Evolutionary conservation across 2,113 vertebrate species (phyloP), one percentile per base, ranked within the genome.

Genomic region (Prinia subflava): DNA sequence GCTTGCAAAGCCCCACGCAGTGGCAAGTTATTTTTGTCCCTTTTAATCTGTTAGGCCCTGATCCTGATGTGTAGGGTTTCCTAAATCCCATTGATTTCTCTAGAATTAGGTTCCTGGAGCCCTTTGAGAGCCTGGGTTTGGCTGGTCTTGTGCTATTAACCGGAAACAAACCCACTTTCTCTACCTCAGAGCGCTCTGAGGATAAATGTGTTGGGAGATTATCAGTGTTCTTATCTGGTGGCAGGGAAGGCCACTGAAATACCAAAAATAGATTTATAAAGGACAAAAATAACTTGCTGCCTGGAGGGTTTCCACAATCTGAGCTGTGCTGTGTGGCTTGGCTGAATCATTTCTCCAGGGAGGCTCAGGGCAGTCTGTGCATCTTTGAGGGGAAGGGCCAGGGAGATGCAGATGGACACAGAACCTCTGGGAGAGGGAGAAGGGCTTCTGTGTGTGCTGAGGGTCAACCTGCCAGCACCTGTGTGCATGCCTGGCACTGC

Each of bases 81-180:
- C 94, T 84, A 78, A 97, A 93, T 94, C 91, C 69, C 92, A 89
- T 84, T 92, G 94, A 95, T 95, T 96, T 94, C 76, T 89, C 75
- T 53, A 57, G 90, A 95, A 90, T 93, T 93, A 88, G 88, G 75
- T 63, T 95, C 69, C 60, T 74, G 77, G 78, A 87, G 81, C 81
- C 85, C 70, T 55, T 31, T 33, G 75, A 63, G 74, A 90, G 39
- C 70, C 44, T 68, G 31, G 11, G 16, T 80, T 69, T 86, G 74
- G 28, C 77, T 77, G 85, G 70, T 79, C 60, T 80, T 83, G 52
- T 62, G 59, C 68, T 83, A 21, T 79, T 46, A 90, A 90, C 64
- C 1, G 0, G 75, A 79, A 94, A 49, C 37, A 52, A 94, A 74
- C 75, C 41, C 18, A 7, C 68, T 74, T 35, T 46, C 63, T 64